These are phyloP conservation scores for Mimas tiliae DNA, from an alignment of 2,888 invertebrate species.

Conservation along the genomic window DNA sequence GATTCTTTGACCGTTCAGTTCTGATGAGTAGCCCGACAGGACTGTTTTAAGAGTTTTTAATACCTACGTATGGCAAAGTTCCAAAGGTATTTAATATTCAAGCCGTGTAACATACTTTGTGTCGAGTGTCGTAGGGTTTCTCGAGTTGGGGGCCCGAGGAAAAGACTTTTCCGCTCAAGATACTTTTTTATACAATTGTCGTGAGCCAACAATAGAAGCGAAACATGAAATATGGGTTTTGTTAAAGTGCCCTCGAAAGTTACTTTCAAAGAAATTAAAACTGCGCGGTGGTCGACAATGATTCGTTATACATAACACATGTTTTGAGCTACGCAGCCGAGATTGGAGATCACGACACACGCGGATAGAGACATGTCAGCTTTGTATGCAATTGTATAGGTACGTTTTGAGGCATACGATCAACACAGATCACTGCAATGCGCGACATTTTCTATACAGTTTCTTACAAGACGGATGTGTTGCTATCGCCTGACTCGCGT, in stretches of 20 bases:
- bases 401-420: too few relatives aligned
- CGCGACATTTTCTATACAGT: too few relatives aligned
- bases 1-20: slow-evolving; percentile 54
- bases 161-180: slow-evolving; percentile 47
- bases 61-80: slow-evolving; percentile 63
- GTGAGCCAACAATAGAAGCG: slow-evolving; percentile 49
- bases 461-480: too few relatives aligned
- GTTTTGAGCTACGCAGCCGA: background rate
- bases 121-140: slow-evolving; percentile 63
- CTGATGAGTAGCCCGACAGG: slow-evolving; percentile 64
- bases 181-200: slow-evolving; percentile 69
- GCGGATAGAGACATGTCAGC: too few relatives aligned
- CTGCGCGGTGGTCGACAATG: background rate
- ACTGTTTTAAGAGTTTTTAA: slow-evolving; percentile 66
- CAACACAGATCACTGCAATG: too few relatives aligned
- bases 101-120: slow-evolving; percentile 64
- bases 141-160: slow-evolving; percentile 52
- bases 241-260: slow-evolving; percentile 30
- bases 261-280: slow-evolving; percentile 4
- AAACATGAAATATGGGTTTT: slow-evolving; percentile 40
- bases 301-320: background rate
- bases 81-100: slow-evolving; percentile 71
- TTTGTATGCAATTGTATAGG: too few relatives aligned
- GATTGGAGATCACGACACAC: too few relatives aligned
- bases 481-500: too few relatives aligned